A percentile compares a stretch with the other conserved stretches of the same genome.
phyloP scores from a whole-genome alignment of 2,888 invertebrate species.

The Ornithoptera alexandrae region DNA sequence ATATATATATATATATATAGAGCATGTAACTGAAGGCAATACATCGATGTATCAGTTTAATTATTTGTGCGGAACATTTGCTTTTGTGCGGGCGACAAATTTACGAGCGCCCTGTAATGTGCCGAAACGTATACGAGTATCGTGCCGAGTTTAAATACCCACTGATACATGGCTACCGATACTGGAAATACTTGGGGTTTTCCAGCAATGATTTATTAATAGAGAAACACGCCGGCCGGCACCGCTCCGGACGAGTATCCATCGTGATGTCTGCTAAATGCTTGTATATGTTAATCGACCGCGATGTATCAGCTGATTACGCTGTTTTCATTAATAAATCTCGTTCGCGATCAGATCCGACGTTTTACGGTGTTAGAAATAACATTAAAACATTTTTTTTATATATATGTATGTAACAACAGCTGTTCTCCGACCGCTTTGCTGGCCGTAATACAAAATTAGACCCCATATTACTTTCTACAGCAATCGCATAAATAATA shows the following conservation, averaged over 20 bases:
- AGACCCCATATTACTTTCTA: no score
- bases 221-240: conserved; percentile 31
- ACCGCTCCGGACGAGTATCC: conserved; percentile 21
- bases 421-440: no score
- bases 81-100: conserved; percentile 16
- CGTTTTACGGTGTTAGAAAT: no score
- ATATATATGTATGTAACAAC: no score
- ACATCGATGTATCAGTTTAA: conserved; percentile 2
- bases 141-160: conserved; percentile 18
- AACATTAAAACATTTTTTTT: no score
- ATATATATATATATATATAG: not conserved
- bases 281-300: conserved; percentile 20
- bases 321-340: no score
- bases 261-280: conserved; percentile 15
- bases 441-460: no score
- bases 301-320: not conserved
- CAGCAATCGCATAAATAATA: no score
- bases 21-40: not conserved
- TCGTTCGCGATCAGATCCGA: no score
- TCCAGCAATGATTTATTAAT: conserved; percentile 36
- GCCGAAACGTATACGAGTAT: conserved; percentile 33
- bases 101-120: conserved; percentile 24
- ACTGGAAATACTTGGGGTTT: conserved; percentile 29
- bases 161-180: conserved; percentile 33
- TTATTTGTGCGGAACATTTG: conserved; percentile 30